Evolutionary conservation across 2,113 vertebrate genomes (phyloP).

Genomic region (Setophaga kirtlandii): DNA sequence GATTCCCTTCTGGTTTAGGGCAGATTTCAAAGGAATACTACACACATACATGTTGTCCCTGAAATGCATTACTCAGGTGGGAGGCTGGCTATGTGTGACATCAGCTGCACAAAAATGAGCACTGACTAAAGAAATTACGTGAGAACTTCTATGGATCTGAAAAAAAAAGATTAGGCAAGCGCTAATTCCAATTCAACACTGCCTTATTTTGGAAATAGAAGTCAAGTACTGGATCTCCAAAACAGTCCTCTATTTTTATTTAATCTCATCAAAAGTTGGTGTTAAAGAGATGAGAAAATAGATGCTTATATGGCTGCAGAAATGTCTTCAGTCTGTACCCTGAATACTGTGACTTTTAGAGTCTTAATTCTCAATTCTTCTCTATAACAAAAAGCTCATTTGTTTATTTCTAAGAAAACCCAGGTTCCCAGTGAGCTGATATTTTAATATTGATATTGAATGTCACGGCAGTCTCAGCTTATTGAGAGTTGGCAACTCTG

Average conservation of each 20-base stretch:
- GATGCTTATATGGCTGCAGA: not conserved
- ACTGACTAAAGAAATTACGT: not conserved
- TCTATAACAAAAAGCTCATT: not conserved
- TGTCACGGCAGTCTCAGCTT: not conserved
- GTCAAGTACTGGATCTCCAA: not conserved
- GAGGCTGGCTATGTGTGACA: not conserved
- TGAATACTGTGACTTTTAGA: not conserved
- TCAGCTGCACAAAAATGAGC: not conserved
- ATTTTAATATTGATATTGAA: not conserved
- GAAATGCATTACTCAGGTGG: not conserved
- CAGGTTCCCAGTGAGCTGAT: not conserved
- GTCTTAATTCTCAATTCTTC: not conserved
- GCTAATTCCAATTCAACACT: not conserved
- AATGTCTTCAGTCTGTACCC: not conserved
- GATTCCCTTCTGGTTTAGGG: not conserved
- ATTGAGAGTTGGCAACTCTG: not conserved
- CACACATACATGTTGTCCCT: fast-evolving
- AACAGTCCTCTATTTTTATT: not conserved
- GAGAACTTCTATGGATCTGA: not conserved
- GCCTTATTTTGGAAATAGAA: not conserved
- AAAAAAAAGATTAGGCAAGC: not conserved
- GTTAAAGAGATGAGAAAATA: not conserved
- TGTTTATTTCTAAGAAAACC: not conserved
- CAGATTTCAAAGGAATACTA: not conserved
- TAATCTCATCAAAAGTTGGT: not conserved